A percentile compares a stretch with the other conserved stretches of the same genome.
Evolutionary conservation across 2,888 invertebrate species (phyloP).

Genomic region (Beris morrisii): DNA sequence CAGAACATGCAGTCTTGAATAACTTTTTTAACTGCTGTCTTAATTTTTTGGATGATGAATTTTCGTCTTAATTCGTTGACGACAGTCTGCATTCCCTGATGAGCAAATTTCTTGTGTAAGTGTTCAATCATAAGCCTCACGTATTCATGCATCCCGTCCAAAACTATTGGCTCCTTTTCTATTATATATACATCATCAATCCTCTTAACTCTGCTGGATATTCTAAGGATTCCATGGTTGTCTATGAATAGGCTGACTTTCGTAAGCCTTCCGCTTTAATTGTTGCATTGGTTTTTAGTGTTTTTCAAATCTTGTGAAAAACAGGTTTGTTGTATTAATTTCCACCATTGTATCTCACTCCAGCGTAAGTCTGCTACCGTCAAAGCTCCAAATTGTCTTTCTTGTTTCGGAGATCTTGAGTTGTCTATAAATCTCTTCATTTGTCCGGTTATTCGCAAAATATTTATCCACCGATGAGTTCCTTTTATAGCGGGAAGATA

Average conservation of each 20-base stretch:
- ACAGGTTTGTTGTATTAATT: too few species aligned
- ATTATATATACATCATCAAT: neutral
- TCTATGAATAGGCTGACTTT: neutral
- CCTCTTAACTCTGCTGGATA: neutral
- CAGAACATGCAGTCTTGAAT: neutral
- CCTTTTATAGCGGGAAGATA: too few species aligned
- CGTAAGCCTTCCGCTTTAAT: neutral
- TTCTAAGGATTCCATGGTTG: neutral
- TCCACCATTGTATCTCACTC: too few species aligned
- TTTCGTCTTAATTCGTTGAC: slow-evolving; percentile 7
- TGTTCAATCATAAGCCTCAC: neutral
- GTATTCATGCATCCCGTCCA: neutral
- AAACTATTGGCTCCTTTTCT: neutral
- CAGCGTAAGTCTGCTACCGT: too few species aligned
- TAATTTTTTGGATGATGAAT: neutral
- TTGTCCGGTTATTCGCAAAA: too few species aligned
- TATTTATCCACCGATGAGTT: neutral
- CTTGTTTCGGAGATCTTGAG: too few species aligned
- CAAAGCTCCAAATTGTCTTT: too few species aligned
- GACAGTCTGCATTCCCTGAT: neutral
- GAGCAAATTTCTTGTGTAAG: neutral
- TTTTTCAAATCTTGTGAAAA: neutral
- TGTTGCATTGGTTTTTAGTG: neutral
- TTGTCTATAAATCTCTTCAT: too few species aligned
- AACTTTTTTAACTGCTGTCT: neutral